Base-by-base conservation (phyloP, 2,888 invertebrate genomes). In the Merodon equestris region DNA sequence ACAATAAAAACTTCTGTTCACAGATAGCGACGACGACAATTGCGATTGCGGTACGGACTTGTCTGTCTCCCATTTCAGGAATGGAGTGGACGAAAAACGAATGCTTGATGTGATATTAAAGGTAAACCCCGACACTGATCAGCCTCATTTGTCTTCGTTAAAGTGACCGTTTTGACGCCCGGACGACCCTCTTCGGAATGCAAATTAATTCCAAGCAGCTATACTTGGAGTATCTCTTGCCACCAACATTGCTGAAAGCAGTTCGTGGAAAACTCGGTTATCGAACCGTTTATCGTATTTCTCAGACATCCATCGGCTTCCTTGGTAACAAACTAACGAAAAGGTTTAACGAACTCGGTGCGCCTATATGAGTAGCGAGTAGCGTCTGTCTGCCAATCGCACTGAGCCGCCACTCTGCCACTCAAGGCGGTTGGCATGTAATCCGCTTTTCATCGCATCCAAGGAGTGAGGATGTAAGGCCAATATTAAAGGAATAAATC, bases 61-160 rank as follows among this genome's bases (percentile, higher is more conserved):
- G 18, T 44, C 27, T 14, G n/a, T n/a, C n/a, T n/a, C n/a, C 4
- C 9, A 9, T 7, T 17, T 13, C 42, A n/a, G 18, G 10, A 36
- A 17, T 53, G 14, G 27, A 34, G 34, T 15, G 13, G n/a, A 4
- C 9, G 15, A 42, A 36, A 13, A 58, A 45, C 5, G 18, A 50
- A 13, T 13, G 4, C 34, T 56, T 34, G 38, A 38, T 14, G n/a
- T 27, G 54, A 38, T 27, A 27, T 2, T 27, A 7, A 27, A 27
- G 27, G 27, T 45, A 48, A 61, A 50, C 50, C 53, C 67, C 15
- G 45, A 9, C 60, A 66, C 44, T 58, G 61, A 67, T 67, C 45
- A 45, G 54, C 7, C 45, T 54, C 68, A 74, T 79, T 64, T 79
- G 79, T 79, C 79, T 74, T 74, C 74, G 79, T 74, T 74, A 70